Conservation (phyloP, 1,140 invertebrate genomes). For the Macrobrachium nipponense region DNA sequence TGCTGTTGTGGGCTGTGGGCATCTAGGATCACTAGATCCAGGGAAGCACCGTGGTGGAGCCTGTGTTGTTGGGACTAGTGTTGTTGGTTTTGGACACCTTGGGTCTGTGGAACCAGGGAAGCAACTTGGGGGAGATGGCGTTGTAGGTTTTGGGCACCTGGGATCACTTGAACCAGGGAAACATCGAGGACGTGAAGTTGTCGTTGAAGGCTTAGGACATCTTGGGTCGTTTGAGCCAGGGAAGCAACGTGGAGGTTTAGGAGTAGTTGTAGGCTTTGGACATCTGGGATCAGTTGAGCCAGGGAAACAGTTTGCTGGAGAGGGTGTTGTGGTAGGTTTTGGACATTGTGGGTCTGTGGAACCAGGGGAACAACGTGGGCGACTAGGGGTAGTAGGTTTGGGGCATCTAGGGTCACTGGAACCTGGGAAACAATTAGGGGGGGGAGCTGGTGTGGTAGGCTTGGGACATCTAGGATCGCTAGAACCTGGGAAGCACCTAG, state of each 20-base stretch:
- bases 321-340: constrained; percentile 20
- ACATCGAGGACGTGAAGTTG: constrained; percentile 5
- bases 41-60: constrained; percentile 28
- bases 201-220: constrained; percentile 1
- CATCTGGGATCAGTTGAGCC: constrained; percentile 45
- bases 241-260: background rate
- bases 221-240: constrained; percentile 27
- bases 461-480: constrained; percentile 22
- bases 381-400: constrained; percentile 40
- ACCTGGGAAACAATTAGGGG: constrained; percentile 20
- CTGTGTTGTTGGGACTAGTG: background rate
- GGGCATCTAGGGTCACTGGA: constrained; percentile 50
- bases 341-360: constrained; percentile 43
- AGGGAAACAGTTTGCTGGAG: constrained; percentile 21
- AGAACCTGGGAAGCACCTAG: constrained; percentile 31
- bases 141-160: constrained; percentile 6
- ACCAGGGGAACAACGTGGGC: constrained; percentile 32
- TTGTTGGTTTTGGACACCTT: constrained; percentile 35
- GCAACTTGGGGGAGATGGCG: constrained; percentile 20
- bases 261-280: constrained; percentile 14
- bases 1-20: constrained; percentile 2
- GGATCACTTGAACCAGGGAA: constrained; percentile 45
- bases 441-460: constrained; percentile 13
- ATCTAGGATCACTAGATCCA: constrained; percentile 46
- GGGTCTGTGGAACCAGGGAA: constrained; percentile 46